These are phyloP conservation scores for Aphelinus certus DNA, from an alignment of 1,140 invertebrate species.

Conservation along the genomic window DNA sequence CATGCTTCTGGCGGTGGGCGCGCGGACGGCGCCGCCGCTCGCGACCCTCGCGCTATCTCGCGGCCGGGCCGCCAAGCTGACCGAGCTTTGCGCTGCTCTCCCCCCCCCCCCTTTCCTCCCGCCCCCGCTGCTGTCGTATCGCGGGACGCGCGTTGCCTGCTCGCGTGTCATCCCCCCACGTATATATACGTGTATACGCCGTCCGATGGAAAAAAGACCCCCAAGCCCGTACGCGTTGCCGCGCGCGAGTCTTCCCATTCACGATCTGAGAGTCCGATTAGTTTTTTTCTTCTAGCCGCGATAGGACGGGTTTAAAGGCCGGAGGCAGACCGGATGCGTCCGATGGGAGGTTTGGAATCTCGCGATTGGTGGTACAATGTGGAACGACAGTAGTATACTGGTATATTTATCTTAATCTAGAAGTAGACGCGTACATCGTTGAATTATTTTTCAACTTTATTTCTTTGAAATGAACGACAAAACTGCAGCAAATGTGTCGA, in stretches of 20 bases:
- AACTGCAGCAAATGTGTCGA: too few species aligned
- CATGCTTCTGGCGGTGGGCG: constrained; percentile 26
- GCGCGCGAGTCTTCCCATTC: constrained; percentile 21
- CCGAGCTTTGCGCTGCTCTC: constrained; percentile 43
- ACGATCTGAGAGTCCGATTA: constrained; percentile 10
- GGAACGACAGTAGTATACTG: too few species aligned
- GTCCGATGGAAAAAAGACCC: too few species aligned
- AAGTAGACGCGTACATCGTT: too few species aligned
- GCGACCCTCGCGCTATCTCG: constrained; percentile 60
- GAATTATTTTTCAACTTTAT: too few species aligned
- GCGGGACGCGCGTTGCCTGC: constrained; percentile 21
- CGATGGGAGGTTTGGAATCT: too few species aligned
- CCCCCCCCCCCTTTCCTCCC: constrained; percentile 44
- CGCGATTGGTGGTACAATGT: too few species aligned
- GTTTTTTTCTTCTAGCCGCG: not conserved
- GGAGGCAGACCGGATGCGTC: too few species aligned
- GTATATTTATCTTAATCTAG: too few species aligned
- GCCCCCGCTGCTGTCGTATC: constrained; percentile 39
- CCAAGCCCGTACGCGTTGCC: not conserved
- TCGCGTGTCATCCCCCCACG: constrained; percentile 29
- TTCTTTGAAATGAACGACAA: too few species aligned
- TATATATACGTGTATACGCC: too few species aligned
- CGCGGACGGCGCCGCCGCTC: constrained; percentile 40
- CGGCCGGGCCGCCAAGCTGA: constrained; percentile 54
- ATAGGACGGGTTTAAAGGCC: constrained; percentile 3